phyloP scores from a whole-genome alignment of 2,888 invertebrate species.

The Melieria picta region DNA sequence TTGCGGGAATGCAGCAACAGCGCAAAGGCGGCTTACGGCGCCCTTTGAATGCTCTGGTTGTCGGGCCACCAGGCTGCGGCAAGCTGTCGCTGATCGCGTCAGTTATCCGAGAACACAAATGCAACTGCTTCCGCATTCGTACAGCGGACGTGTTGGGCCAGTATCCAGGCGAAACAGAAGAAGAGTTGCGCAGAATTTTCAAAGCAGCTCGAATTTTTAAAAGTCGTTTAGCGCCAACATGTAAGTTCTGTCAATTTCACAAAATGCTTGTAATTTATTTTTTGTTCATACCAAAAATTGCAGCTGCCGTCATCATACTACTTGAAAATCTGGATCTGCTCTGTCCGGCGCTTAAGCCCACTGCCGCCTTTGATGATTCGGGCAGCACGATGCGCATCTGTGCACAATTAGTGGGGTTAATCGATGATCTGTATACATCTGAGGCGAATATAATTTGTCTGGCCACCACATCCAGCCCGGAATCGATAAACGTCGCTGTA shows the following conservation, averaged over 20 bases:
- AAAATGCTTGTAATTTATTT: not conserved
- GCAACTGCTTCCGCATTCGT: conserved; percentile 66
- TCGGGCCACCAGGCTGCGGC: conserved; percentile 71
- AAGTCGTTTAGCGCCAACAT: conserved; percentile 51
- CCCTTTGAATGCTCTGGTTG: conserved; percentile 52
- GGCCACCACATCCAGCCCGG: conserved; percentile 69
- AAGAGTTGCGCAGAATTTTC: conserved; percentile 66
- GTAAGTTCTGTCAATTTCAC: conserved; percentile 35
- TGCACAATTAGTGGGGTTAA: conserved; percentile 65
- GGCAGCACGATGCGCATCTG: conserved; percentile 62
- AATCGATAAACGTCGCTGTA: conserved; percentile 66
- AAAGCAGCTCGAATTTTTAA: conserved; percentile 60
- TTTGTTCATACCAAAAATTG: conserved; percentile 19
- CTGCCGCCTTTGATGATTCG: conserved; percentile 49
- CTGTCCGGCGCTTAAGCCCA: conserved; percentile 61
- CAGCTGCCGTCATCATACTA: conserved; percentile 63
- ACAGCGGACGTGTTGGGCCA: conserved; percentile 66
- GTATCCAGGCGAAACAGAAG: conserved; percentile 69
- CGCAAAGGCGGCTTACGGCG: conserved; percentile 19
- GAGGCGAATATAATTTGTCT: conserved; percentile 66
- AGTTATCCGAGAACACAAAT: conserved; percentile 65
- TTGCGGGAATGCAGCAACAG: conserved; percentile 55
- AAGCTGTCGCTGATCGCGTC: conserved; percentile 69
- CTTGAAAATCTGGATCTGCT: conserved; percentile 66
- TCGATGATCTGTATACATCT: conserved; percentile 66